Conservation (phyloP, 37 sponge, comb jelly and placozoan species). For the Bolinopsis microptera region DNA sequence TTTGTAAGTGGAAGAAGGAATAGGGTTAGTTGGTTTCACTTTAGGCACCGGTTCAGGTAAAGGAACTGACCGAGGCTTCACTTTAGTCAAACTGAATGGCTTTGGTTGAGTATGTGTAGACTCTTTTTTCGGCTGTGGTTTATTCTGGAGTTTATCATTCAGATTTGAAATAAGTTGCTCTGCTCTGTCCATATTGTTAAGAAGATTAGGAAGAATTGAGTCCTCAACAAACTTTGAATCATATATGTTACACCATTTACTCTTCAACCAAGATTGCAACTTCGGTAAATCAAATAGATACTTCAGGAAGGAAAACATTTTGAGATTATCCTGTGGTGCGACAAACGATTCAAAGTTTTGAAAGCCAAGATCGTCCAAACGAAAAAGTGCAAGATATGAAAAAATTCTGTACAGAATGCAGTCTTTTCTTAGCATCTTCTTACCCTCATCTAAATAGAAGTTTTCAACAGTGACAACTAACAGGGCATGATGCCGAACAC, state of each 20-base stretch:
- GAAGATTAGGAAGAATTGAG: conserved; percentile 18
- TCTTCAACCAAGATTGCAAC: conserved; percentile 58
- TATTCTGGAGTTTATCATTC: conserved; percentile 62
- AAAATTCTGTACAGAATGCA: conserved; percentile 68
- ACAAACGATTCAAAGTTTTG: conserved; percentile 75
- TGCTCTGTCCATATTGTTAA: conserved; percentile 30
- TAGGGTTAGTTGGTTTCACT: conserved; percentile 63
- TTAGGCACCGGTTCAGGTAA: conserved; percentile 70
- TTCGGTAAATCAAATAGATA: conserved; percentile 50
- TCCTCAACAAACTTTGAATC: conserved; percentile 53
- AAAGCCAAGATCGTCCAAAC: conserved; percentile 87
- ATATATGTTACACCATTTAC: conserved; percentile 62
- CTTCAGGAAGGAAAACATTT: conserved; percentile 73
- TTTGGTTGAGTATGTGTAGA: conserved; percentile 66
- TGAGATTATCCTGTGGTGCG: conserved; percentile 71
- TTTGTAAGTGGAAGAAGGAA: conserved; percentile 62
- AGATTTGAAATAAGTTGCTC: background rate
- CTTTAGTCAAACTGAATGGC: conserved; percentile 87
- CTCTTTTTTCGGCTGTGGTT: background rate
- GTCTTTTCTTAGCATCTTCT: conserved; percentile 55
- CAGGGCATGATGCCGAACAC: conserved; percentile 71
- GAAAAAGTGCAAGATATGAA: conserved; percentile 78
- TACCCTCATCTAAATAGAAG: conserved; percentile 54
- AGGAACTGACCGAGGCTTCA: conserved; percentile 78
- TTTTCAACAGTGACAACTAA: conserved; percentile 45